Evolutionary conservation across 2,797 vertebrate species (phyloP).

Genomic region (Lacerta viridis): DNA sequence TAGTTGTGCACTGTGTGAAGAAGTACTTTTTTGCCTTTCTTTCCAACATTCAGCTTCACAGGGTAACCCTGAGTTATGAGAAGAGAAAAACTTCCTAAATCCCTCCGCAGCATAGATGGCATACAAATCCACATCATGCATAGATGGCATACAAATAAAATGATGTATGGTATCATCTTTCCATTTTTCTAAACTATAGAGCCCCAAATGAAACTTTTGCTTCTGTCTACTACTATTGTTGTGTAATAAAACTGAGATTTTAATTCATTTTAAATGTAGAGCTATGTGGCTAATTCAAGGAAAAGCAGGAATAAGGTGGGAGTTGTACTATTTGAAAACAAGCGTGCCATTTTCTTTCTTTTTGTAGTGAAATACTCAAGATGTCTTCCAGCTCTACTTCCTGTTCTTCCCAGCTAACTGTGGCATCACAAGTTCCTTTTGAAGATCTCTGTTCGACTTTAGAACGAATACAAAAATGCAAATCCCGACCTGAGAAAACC

Average conservation of each 20-base stretch:
- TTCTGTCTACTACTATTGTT: neutral
- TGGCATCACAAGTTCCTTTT: slow-evolving; percentile 93
- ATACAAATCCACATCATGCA: too few relatives aligned
- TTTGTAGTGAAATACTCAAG: slow-evolving; percentile 42
- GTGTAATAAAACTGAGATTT: neutral
- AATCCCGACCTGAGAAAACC: slow-evolving; percentile 88
- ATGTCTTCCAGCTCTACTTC: slow-evolving; percentile 79
- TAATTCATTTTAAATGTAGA: neutral
- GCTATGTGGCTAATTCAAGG: neutral
- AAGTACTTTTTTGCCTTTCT: too few relatives aligned
- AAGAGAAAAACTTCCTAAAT: too few relatives aligned
- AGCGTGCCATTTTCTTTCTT: neutral
- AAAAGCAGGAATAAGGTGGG: neutral
- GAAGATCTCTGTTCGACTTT: slow-evolving; percentile 89
- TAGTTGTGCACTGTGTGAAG: too few relatives aligned
- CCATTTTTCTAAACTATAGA: too few relatives aligned
- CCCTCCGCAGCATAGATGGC: too few relatives aligned
- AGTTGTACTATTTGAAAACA: rapidly evolving
- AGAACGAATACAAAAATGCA: slow-evolving; percentile 93
- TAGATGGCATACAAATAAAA: too few relatives aligned
- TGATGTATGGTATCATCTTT: too few relatives aligned
- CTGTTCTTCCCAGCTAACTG: slow-evolving; percentile 71
- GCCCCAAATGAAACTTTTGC: too few relatives aligned
- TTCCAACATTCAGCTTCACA: too few relatives aligned
- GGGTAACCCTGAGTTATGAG: too few relatives aligned